Conservation (phyloP, 2,888 invertebrate genomes). For the Volucella inflata region DNA sequence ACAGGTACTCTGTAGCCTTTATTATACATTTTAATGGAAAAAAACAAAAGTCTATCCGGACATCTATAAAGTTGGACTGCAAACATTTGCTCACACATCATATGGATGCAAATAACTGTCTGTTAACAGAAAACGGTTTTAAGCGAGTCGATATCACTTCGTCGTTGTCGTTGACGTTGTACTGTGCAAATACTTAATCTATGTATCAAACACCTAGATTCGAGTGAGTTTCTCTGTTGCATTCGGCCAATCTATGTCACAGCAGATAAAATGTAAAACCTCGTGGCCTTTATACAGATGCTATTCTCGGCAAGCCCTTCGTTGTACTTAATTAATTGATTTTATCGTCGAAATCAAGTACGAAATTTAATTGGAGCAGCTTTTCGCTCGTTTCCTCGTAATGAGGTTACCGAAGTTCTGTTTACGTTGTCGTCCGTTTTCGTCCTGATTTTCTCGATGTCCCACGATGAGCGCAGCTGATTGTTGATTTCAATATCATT, state of each 20-base stretch:
- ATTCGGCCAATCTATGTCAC: constrained; percentile 28
- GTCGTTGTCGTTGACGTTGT: not conserved
- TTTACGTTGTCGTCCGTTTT: constrained; percentile 65
- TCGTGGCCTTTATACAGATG: constrained; percentile 9
- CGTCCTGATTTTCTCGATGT: constrained; percentile 60
- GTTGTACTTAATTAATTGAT: constrained; percentile 71
- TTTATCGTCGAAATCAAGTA: constrained; percentile 69
- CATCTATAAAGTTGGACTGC: too few species aligned
- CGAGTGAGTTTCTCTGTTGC: constrained; percentile 11
- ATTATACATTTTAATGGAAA: too few species aligned
- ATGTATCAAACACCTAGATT: constrained; percentile 1
- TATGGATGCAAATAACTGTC: not conserved
- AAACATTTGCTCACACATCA: not conserved
- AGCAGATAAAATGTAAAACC: constrained; percentile 37
- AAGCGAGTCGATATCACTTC: not conserved
- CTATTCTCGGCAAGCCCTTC: constrained; percentile 13
- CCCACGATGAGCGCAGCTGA: constrained; percentile 22
- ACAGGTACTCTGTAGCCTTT: too few species aligned
- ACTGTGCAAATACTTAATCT: not conserved
- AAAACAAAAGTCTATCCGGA: too few species aligned
- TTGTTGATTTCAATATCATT: constrained; percentile 59
- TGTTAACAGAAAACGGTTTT: not conserved
- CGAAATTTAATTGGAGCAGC: constrained; percentile 72
- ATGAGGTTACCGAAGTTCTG: constrained; percentile 71
- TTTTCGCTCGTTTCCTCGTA: constrained; percentile 51